These are phyloP conservation scores for Odontamblyopus lacepedii DNA, from an alignment of 2,797 vertebrate species.

Conservation along the genomic window DNA sequence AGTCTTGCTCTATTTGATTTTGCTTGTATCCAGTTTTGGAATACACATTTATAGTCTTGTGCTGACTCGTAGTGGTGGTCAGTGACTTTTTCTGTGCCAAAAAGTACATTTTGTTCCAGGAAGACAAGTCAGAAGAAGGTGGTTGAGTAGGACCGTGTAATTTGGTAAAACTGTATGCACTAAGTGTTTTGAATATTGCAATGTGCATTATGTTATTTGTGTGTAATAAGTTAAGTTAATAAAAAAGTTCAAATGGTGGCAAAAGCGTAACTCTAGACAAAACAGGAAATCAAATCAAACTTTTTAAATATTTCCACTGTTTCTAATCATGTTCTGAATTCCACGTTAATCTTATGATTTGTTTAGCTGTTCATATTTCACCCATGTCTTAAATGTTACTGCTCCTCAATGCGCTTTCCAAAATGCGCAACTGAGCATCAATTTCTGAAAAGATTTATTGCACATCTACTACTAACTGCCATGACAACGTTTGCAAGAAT, in stretches of 20 bases:
- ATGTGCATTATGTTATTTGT: neutral
- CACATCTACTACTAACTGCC: neutral
- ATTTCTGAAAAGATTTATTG: neutral
- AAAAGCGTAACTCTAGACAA: neutral
- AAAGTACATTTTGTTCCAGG: constrained; percentile 70
- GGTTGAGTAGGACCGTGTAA: constrained; percentile 32
- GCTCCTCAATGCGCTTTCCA: neutral
- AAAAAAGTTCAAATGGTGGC: neutral
- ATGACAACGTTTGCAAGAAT: neutral
- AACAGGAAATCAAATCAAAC: neutral
- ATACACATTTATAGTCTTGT: constrained; percentile 32
- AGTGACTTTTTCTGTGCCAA: constrained; percentile 45
- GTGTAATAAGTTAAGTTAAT: neutral
- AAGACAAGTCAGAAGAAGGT: constrained; percentile 49
- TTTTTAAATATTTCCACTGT: neutral
- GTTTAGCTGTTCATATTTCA: neutral
- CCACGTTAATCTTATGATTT: neutral
- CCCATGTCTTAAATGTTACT: neutral
- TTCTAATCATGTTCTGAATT: neutral
- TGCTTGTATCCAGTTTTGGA: constrained; percentile 20
- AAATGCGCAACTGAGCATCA: neutral
- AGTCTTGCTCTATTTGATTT: constrained; percentile 4
- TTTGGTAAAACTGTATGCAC: neutral
- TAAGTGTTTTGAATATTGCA: neutral
- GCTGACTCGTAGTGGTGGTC: constrained; percentile 58